phyloP scores from a whole-genome alignment of 2,797 vertebrate species.

The Eleutherodactylus coqui region DNA sequence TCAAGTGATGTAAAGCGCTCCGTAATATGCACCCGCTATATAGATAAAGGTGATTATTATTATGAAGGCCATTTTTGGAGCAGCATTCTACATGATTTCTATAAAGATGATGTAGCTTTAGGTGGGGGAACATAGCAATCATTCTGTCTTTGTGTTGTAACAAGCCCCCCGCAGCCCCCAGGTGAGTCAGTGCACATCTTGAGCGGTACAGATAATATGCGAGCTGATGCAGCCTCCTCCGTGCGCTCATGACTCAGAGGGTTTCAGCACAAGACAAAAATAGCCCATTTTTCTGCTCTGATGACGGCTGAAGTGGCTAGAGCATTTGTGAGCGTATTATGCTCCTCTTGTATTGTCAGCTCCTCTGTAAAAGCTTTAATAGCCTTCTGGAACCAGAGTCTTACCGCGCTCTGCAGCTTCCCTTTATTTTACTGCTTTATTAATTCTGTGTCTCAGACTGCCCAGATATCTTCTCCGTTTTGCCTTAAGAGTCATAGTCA shows the following conservation, averaged over 20 bases:
- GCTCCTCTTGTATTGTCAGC: slow-evolving; percentile 49
- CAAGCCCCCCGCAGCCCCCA: slow-evolving; percentile 30
- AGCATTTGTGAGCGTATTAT: slow-evolving; percentile 52
- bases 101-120: slow-evolving; percentile 16
- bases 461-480: neutral
- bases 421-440: slow-evolving; percentile 26
- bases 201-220: slow-evolving; percentile 22
- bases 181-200: slow-evolving; percentile 48
- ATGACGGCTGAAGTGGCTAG: slow-evolving; percentile 53
- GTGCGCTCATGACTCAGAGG: slow-evolving; percentile 41
- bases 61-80: no score
- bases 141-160: slow-evolving; percentile 18
- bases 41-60: no score
- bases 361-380: slow-evolving; percentile 50
- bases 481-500: neutral
- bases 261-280: slow-evolving; percentile 49
- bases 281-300: slow-evolving; percentile 56
- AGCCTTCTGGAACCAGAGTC: slow-evolving; percentile 25
- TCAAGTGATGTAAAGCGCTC: no score
- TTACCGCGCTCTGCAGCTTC: slow-evolving; percentile 18
- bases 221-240: slow-evolving; percentile 38
- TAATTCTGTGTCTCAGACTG: slow-evolving; percentile 28
- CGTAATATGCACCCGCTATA: no score
- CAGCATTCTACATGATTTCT: neutral
- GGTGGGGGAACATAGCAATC: neutral